phyloP scores from a whole-genome alignment of 2,797 vertebrate species.

The Anguilla megastoma region DNA sequence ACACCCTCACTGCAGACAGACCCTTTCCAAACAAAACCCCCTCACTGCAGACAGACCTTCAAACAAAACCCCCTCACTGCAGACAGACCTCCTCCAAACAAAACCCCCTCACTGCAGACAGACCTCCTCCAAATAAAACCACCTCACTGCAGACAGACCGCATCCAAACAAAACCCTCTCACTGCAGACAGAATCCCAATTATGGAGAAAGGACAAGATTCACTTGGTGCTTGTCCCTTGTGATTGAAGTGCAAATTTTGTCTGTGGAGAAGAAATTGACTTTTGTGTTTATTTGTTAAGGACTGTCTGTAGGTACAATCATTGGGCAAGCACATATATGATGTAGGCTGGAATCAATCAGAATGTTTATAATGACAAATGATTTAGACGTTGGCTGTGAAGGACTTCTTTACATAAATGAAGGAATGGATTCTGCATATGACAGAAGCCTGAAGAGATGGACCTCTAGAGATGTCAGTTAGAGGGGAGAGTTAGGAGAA shows the following conservation, averaged over 20 bases:
- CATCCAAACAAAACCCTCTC: neutral
- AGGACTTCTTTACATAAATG: neutral
- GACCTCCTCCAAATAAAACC: neutral
- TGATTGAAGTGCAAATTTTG: too few species aligned
- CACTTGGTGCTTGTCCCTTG: neutral
- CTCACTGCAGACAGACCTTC: neutral
- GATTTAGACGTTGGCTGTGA: neutral
- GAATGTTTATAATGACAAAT: neutral
- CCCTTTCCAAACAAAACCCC: neutral
- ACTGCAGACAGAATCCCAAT: neutral
- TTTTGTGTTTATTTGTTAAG: neutral
- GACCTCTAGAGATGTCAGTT: neutral
- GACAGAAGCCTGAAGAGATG: neutral
- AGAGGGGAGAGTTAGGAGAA: neutral
- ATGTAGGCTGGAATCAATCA: neutral
- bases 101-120: neutral
- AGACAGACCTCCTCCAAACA: neutral
- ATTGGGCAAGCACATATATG: neutral
- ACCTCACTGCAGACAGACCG: neutral
- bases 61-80: neutral
- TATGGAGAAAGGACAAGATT: neutral
- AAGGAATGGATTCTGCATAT: conserved; percentile 16
- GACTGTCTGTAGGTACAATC: neutral
- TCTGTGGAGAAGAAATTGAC: neutral
- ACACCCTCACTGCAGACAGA: neutral